phyloP scores from a whole-genome alignment of 2,888 invertebrate species.

The Lymantria dispar region DNA sequence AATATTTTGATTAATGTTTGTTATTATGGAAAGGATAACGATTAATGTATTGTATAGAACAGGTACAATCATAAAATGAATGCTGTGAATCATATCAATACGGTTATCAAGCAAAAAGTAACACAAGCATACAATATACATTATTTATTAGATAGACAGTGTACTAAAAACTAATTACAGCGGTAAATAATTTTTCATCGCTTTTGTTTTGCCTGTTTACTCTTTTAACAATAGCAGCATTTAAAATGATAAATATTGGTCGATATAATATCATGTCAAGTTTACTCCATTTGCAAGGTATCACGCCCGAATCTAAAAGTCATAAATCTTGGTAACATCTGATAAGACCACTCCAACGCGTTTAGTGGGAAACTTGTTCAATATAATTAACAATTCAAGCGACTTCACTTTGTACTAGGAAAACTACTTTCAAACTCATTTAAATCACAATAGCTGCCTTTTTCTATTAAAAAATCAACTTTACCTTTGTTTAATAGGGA shows the following conservation, averaged over 20 bases:
- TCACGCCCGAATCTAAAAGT: constrained; percentile 49
- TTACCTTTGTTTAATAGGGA: too few relatives aligned
- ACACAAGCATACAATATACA: too few relatives aligned
- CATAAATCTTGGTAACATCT: constrained; percentile 59
- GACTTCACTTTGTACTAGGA: constrained; percentile 36
- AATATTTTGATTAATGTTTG: too few relatives aligned
- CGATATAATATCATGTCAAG: constrained; percentile 28
- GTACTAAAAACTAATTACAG: too few relatives aligned
- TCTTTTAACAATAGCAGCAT: not conserved
- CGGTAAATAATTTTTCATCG: too few relatives aligned
- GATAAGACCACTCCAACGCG: constrained; percentile 58
- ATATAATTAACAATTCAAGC: constrained; percentile 73
- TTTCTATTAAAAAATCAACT: too few relatives aligned
- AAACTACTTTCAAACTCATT: constrained; percentile 45
- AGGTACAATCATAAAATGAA: too few relatives aligned
- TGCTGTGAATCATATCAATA: too few relatives aligned
- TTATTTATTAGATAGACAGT: too few relatives aligned
- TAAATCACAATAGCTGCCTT: not conserved
- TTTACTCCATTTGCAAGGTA: constrained; percentile 27
- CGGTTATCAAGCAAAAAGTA: too few relatives aligned
- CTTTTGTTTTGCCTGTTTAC: not conserved
- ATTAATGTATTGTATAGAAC: too few relatives aligned
- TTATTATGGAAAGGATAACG: too few relatives aligned
- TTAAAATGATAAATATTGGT: constrained; percentile 19
- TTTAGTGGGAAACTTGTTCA: constrained; percentile 71